Percentiles rank a stretch among this genome's conserved stretches.
Evolutionary conservation across 2,888 invertebrate genomes (phyloP).

Genomic region (Petrophora chlorosata): DNA sequence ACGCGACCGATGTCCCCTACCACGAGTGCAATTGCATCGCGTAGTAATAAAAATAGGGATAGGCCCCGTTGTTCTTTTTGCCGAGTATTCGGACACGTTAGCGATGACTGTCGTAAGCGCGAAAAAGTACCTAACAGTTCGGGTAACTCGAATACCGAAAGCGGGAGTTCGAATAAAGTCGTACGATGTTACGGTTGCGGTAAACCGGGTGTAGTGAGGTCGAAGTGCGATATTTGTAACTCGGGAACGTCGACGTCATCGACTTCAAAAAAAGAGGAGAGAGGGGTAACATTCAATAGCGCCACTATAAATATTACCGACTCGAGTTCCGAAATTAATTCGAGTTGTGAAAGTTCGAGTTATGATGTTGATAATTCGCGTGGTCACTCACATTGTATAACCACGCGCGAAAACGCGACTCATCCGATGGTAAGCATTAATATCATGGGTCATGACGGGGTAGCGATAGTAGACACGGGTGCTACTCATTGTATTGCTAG

Average conservation of each 20-base stretch:
- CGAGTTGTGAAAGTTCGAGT: too few relatives aligned
- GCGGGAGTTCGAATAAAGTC: not conserved
- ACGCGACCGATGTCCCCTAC: not conserved
- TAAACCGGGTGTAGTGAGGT: not conserved
- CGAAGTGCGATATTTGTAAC: not conserved
- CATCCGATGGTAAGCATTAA: not conserved
- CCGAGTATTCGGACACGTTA: too few relatives aligned
- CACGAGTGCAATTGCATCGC: not conserved
- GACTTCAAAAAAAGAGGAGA: too few relatives aligned
- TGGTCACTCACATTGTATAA: too few relatives aligned
- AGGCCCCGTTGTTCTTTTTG: too few relatives aligned
- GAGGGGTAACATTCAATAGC: not conserved
- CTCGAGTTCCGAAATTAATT: too few relatives aligned
- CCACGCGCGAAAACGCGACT: too few relatives aligned
- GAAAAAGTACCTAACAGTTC: not conserved
- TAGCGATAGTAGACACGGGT: not conserved
- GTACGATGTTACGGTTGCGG: slow-evolving; percentile 1
- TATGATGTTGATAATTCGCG: too few relatives aligned
- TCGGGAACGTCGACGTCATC: too few relatives aligned
- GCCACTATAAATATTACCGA: not conserved
- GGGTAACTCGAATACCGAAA: not conserved
- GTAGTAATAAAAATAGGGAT: too few relatives aligned
- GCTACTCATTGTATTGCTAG: not conserved
- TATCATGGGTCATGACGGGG: not conserved
- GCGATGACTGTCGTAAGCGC: too few relatives aligned